Base-by-base conservation (phyloP, 2,888 invertebrate genomes). In the Tinea semifulvella region DNA sequence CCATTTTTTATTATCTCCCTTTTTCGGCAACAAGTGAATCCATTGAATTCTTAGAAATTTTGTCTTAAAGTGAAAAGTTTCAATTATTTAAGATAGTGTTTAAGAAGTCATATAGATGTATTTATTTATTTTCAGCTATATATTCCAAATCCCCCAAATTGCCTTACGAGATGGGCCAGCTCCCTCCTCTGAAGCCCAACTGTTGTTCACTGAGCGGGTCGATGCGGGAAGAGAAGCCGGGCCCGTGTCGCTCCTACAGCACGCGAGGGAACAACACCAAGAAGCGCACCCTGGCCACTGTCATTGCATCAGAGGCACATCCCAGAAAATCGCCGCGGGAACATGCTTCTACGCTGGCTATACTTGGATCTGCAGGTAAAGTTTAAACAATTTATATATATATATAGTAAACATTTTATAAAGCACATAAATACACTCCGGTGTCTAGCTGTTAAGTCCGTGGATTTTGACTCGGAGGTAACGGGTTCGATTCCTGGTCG, bases 291-390 rank as follows among this genome's bases (percentile, higher is more conserved):
- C 64, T 70, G 0, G 65, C 68, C 0, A 62, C 65, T 40, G 43
- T 72, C 1, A 47, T 68, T 17, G 70, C 76, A 1, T 50, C 70
- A 3, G 84, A 84, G 39, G 75, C 76, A 20, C 88, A 86, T 48
- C 90, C 93, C 0, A 76, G 94, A 28, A 94, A 94, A 60, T 93
- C 92, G 0, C 94, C 94, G 0, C 79, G 94, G 16, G 94, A 94
- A 62, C 94, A 94, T 61, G 94, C 94, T 0, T 93, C 93, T 0
- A 94, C 94, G 0, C 68, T 93, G 47, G 94, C 94, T 0, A 91
- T 94, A 46, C 85, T 94, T 2, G 88, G 88, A 7, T 73, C 77
- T 0, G 74, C 73, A n/a, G n/a, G n/a, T n/a, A n/a, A n/a, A n/a
- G n/a, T n/a, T n/a, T n/a, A n/a, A n/a, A n/a, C n/a, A n/a, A n/a